phyloP scores from a whole-genome alignment of 2,888 invertebrate genomes.

The Eueremaeus valkanovi region DNA sequence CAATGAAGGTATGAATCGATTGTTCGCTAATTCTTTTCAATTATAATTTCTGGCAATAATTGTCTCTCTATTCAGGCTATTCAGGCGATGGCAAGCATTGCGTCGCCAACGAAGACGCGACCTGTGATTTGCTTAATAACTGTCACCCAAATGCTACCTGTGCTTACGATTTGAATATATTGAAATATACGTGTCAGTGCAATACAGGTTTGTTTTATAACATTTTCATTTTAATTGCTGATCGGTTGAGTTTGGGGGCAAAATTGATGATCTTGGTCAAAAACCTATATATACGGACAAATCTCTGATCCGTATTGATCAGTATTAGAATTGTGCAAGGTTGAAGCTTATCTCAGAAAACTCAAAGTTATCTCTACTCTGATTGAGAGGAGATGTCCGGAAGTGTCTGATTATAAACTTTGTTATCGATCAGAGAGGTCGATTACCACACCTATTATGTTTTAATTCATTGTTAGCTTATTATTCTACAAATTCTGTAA shows the following conservation, averaged over 20 bases:
- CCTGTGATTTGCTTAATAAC: constrained; percentile 69
- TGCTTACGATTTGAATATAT: constrained; percentile 57
- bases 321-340: no score
- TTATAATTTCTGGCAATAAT: constrained; percentile 51
- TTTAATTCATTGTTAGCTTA: no score
- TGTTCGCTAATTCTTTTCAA: constrained; percentile 45
- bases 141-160: constrained; percentile 80
- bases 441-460: no score
- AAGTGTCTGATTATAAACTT: no score
- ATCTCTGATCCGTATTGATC: no score
- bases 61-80: constrained; percentile 58
- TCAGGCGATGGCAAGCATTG: constrained; percentile 77
- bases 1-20: constrained; percentile 59
- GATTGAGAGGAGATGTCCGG: no score
- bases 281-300: no score
- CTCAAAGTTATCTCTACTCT: constrained; percentile 44
- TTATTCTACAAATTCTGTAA: no score
- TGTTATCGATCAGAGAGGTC: no score
- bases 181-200: constrained; percentile 54
- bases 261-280: no score
- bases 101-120: constrained; percentile 56
- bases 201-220: constrained; percentile 52
- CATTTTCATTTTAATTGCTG: no score
- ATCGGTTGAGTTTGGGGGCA: no score
- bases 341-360: constrained; percentile 49